phyloP scores from a whole-genome alignment of 2,888 invertebrate genomes.

The Kryphioiulus occultus region DNA sequence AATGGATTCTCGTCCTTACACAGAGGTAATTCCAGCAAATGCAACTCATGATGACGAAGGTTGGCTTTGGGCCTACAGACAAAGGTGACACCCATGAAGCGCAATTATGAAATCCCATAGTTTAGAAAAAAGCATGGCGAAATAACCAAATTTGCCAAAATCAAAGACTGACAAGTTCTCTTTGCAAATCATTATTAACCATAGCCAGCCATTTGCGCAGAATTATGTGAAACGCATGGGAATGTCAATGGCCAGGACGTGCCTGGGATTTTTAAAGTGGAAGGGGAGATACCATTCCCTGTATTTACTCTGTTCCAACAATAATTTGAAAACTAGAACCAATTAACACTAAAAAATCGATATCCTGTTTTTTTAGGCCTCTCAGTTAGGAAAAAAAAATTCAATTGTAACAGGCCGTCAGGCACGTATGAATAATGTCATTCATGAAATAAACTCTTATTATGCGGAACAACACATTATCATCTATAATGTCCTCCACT shows the following conservation, averaged over 20 bases:
- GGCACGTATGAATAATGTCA: too few species aligned
- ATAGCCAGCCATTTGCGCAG: neutral
- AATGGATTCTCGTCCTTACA: neutral
- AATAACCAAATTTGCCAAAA: neutral
- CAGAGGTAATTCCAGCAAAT: neutral
- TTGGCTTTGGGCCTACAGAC: neutral
- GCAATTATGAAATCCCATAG: neutral
- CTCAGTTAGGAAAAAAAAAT: too few species aligned
- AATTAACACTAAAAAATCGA: neutral
- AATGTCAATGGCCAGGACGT: neutral
- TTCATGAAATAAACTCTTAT: too few species aligned
- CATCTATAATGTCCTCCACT: too few species aligned
- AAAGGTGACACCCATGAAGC: slow-evolving; percentile 8
- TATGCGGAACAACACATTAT: too few species aligned
- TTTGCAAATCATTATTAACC: neutral
- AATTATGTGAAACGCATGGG: neutral
- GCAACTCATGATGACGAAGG: slow-evolving; percentile 18
- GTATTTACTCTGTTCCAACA: neutral
- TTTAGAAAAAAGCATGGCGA: neutral
- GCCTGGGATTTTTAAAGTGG: neutral
- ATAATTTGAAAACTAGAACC: neutral
- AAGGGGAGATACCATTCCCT: neutral
- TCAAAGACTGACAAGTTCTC: neutral
- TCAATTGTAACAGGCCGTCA: too few species aligned
- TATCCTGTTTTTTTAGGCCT: too few species aligned